These are phyloP conservation scores for Anguilla obscura DNA, from an alignment of 2,797 vertebrate genomes.

Conservation along the genomic window DNA sequence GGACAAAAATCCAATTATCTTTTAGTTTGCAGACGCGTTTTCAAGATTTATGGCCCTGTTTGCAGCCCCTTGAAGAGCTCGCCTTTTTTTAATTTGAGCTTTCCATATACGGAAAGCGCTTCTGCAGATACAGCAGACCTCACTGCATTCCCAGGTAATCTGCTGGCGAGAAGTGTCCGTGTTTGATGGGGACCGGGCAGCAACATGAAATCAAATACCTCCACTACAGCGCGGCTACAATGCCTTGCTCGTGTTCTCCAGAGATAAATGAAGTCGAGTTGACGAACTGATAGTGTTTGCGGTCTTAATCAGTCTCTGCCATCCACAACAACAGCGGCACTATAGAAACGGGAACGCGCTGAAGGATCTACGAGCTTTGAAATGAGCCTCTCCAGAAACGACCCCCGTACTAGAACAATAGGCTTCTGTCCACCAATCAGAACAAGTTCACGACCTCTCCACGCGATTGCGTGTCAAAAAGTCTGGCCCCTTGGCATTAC, in stretches of 20 bases:
- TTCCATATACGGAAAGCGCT: not conserved
- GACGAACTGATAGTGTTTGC: constrained; percentile 10
- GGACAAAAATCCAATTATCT: constrained; percentile 61
- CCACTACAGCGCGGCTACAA: not conserved
- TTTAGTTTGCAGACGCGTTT: constrained; percentile 29
- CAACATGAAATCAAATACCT: not conserved
- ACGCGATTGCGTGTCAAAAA: not conserved
- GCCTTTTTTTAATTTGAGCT: constrained; percentile 22
- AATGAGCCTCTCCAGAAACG: not conserved
- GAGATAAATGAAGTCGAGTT: constrained; percentile 2
- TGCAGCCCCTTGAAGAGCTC: constrained; percentile 8
- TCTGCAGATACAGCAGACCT: not conserved
- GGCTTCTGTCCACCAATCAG: not conserved
- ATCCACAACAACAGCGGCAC: not conserved
- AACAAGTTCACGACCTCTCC: not conserved
- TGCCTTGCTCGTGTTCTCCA: not conserved
- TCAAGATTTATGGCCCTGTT: constrained; percentile 24
- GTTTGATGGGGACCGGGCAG: not conserved
- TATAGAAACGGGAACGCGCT: not conserved
- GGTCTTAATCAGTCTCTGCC: not conserved
- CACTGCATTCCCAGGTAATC: too few species aligned
- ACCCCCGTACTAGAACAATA: not conserved
- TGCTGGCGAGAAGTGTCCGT: not conserved
- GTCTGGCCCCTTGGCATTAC: not conserved
- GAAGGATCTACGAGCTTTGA: not conserved